Evolutionary conservation across 2,113 vertebrate species (phyloP).

Genomic region (Probosciger aterrimus): DNA sequence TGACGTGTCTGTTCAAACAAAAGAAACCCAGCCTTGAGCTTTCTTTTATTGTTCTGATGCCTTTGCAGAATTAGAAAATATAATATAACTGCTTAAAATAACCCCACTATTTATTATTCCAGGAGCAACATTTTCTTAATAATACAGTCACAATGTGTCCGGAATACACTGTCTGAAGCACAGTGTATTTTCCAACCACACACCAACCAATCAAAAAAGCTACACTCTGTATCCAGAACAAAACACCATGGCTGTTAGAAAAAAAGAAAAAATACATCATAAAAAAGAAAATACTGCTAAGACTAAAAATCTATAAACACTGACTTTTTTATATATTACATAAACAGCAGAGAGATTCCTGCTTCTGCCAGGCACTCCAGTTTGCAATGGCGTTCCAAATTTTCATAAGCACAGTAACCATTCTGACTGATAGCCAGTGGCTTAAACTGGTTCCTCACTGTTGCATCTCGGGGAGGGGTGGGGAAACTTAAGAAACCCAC

Average conservation of each 20-base stretch:
- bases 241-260: not conserved
- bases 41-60: not conserved
- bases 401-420: constrained; percentile 14
- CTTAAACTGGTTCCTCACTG: not conserved
- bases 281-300: not conserved
- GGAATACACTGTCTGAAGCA: constrained; percentile 31
- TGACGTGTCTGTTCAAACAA: constrained; percentile 22
- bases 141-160: constrained; percentile 14
- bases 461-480: not conserved
- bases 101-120: constrained; percentile 16
- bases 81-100: constrained; percentile 38
- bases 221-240: not conserved
- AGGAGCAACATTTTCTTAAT: constrained; percentile 42
- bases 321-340: constrained; percentile 40
- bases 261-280: constrained; percentile 22
- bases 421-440: not conserved
- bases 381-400: not conserved
- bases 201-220: not conserved
- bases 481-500: not conserved
- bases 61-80: constrained; percentile 5
- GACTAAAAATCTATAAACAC: constrained; percentile 29
- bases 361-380: constrained; percentile 7
- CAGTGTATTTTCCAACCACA: not conserved
- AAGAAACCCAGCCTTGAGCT: not conserved
- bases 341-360: constrained; percentile 44